phyloP scores from a whole-genome alignment of 2,888 invertebrate genomes.

The Stramonita haemastoma region DNA sequence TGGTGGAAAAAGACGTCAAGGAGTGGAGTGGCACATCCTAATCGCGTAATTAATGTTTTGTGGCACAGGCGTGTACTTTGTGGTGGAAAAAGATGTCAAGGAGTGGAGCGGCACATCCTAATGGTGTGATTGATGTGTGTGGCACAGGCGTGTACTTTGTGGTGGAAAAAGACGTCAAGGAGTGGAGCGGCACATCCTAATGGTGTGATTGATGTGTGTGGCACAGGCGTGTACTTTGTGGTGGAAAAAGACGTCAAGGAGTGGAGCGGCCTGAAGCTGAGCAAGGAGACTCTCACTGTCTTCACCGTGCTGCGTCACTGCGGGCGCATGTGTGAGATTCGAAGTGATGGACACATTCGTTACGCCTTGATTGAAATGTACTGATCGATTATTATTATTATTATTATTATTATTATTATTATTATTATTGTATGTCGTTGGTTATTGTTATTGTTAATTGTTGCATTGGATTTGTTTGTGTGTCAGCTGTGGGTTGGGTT shows the following conservation, averaged over 20 bases:
- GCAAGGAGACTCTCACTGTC: constrained; percentile 62
- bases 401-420: too few relatives aligned
- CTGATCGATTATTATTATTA: too few relatives aligned
- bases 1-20: constrained; percentile 73
- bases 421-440: too few relatives aligned
- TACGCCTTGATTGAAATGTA: constrained; percentile 63
- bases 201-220: neutral
- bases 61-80: constrained; percentile 71
- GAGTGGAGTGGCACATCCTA: too few relatives aligned
- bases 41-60: neutral
- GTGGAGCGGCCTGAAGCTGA: constrained; percentile 67
- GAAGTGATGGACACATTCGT: constrained; percentile 69
- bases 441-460: neutral
- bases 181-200: constrained; percentile 54
- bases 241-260: constrained; percentile 72
- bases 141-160: constrained; percentile 72
- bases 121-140: neutral
- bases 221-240: constrained; percentile 72
- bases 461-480: too few relatives aligned
- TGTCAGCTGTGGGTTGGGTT: neutral
- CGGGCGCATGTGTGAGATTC: constrained; percentile 71
- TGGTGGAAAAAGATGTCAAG: constrained; percentile 73
- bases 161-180: constrained; percentile 71
- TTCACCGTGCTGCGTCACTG: constrained; percentile 75
- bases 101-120: too few relatives aligned